Conservation (phyloP, 92 coral and sea anemone species). For the Virgularia gustaviana region DNA sequence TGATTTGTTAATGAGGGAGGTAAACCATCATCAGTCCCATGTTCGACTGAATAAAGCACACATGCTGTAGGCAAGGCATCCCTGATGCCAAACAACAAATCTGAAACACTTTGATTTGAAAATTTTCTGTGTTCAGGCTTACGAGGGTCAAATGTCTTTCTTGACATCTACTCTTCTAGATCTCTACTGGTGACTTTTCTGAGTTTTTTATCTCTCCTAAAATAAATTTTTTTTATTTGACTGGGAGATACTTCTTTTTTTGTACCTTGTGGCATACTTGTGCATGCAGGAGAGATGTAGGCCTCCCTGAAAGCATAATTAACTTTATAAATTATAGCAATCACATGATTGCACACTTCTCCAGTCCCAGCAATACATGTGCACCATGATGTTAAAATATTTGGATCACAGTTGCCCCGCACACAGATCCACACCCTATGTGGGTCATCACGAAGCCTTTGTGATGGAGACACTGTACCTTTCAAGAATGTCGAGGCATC, state of each 20-base stretch:
- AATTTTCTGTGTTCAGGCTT: conserved; percentile 53
- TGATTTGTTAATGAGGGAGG: conserved; percentile 43
- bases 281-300: not conserved
- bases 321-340: not conserved
- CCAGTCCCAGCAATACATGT: too few species aligned
- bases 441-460: not conserved
- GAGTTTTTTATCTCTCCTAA: too few species aligned
- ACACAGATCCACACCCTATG: not conserved
- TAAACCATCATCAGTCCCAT: conserved; percentile 37
- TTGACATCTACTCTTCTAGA: too few species aligned
- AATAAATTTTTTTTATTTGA: too few species aligned
- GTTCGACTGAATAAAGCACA: conserved; percentile 45
- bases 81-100: conserved; percentile 49
- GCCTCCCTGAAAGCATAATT: not conserved
- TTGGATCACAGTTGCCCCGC: not conserved
- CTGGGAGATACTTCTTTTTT: too few species aligned
- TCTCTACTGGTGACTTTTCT: too few species aligned
- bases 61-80: conserved; percentile 31
- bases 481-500: not conserved
- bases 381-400: not conserved
- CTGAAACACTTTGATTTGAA: conserved; percentile 59
- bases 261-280: not conserved
- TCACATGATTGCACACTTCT: too few species aligned
- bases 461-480: not conserved
- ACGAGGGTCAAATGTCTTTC: too few species aligned